phyloP scores from a whole-genome alignment of 2,797 vertebrate genomes.

The Poeciliopsis infans region DNA sequence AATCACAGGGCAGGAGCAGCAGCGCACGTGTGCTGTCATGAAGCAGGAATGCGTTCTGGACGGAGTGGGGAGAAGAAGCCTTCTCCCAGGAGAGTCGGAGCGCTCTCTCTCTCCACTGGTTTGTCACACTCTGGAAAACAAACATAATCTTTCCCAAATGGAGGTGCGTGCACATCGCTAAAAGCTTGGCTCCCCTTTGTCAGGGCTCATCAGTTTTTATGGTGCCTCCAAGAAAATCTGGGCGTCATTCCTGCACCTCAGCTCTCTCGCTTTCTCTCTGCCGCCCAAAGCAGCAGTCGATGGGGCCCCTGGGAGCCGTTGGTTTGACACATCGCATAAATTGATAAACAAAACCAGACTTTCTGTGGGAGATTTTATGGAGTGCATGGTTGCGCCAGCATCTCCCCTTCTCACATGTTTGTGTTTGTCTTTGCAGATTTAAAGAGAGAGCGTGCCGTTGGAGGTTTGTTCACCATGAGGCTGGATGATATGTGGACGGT shows the following conservation, averaged over 20 bases:
- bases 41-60: conserved; percentile 67
- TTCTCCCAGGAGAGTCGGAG: conserved; percentile 16
- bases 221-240: conserved; percentile 45
- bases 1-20: conserved; percentile 62
- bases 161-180: conserved; percentile 42
- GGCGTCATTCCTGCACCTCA: conserved; percentile 47
- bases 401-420: conserved; percentile 30
- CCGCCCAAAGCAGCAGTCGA: conserved; percentile 30
- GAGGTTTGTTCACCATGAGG: conserved; percentile 73
- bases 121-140: conserved; percentile 44
- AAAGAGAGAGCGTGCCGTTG: conserved; percentile 36
- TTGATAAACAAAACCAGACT: conserved; percentile 31
- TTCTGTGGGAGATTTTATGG: neutral
- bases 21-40: conserved; percentile 56
- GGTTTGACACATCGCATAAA: conserved; percentile 50
- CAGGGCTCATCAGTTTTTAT: conserved; percentile 42
- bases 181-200: conserved; percentile 46
- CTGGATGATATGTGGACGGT: conserved; percentile 71
- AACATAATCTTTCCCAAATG: conserved; percentile 58
- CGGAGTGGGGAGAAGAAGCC: conserved; percentile 13
- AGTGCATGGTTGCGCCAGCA: conserved; percentile 14
- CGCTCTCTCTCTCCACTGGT: conserved; percentile 28
- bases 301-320: conserved; percentile 39
- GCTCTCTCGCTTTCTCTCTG: conserved; percentile 9
- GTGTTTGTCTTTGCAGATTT: conserved; percentile 60